Percentiles rank a stretch among this genome's conserved stretches.
Evolutionary conservation across 2,113 vertebrate species (phyloP).

Genomic region (Abramis brama): DNA sequence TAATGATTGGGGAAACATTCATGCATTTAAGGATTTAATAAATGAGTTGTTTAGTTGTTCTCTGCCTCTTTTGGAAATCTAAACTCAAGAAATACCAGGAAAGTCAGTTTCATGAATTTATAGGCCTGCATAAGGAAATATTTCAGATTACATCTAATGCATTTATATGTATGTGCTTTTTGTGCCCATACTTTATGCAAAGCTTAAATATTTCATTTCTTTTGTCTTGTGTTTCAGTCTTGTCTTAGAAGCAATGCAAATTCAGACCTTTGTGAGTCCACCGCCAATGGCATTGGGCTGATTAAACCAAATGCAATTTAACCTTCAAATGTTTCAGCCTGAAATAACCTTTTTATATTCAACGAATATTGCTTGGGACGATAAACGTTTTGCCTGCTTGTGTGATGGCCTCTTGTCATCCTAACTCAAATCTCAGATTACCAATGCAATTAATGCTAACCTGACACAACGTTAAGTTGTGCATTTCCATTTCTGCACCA

Average conservation of each 20-base stretch:
- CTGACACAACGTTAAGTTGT: background rate
- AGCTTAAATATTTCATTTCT: background rate
- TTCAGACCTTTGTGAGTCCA: conserved; percentile 21
- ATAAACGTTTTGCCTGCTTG: background rate
- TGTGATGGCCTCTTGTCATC: background rate
- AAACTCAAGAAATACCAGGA: background rate
- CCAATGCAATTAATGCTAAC: background rate
- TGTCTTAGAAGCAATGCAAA: conserved; percentile 22
- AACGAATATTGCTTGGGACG: background rate
- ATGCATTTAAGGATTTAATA: background rate
- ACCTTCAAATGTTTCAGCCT: conserved; percentile 26
- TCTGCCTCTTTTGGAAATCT: background rate
- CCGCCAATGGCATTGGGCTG: background rate
- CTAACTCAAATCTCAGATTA: background rate
- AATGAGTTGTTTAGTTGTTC: background rate
- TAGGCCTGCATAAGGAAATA: background rate
- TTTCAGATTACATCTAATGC: background rate
- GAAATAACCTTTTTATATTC: conserved; percentile 18
- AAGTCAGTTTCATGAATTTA: background rate
- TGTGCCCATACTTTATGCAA: background rate
- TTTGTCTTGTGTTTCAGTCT: background rate
- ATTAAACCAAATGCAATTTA: conserved; percentile 26
- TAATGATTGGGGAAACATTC: no score
- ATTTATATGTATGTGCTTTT: background rate
- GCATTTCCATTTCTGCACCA: background rate